Conservation (phyloP, 1,140 invertebrate genomes). For the Penaeus indicus region DNA sequence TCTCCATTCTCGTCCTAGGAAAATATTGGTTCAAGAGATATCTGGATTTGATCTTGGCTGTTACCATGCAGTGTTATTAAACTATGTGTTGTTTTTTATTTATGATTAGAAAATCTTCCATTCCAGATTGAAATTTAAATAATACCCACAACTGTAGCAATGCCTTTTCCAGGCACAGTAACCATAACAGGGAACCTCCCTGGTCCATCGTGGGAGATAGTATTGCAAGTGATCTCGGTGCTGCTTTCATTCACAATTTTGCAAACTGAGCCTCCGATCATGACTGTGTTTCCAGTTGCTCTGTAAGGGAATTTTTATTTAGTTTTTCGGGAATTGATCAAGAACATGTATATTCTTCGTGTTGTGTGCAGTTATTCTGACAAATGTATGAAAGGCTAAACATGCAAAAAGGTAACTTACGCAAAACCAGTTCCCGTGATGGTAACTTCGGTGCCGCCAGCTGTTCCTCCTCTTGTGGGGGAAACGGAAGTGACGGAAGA, state of each 20-base stretch:
- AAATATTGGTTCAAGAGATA: background rate
- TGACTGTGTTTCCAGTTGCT: conserved; percentile 46
- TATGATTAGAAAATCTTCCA: background rate
- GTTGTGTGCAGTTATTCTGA: background rate
- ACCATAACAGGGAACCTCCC: conserved; percentile 38
- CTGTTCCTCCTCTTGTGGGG: conserved; percentile 57
- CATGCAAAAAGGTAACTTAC: conserved; percentile 32
- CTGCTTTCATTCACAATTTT: conserved; percentile 41
- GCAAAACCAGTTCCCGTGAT: conserved; percentile 57
- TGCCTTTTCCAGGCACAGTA: conserved; percentile 28
- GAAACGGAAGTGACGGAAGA: conserved; percentile 31
- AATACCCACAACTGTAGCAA: conserved; percentile 24
- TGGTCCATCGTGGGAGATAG: conserved; percentile 48
- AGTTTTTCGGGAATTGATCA: background rate
- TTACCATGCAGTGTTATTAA: background rate
- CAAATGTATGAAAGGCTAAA: background rate
- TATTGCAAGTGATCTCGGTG: conserved; percentile 43
- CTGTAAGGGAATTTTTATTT: background rate
- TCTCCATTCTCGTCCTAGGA: conserved; percentile 32
- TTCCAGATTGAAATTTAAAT: background rate
- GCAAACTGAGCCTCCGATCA: conserved; percentile 51
- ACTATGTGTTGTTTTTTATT: background rate
- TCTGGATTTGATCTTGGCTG: background rate
- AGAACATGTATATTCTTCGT: background rate
- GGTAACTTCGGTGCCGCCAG: conserved; percentile 54